Base-by-base conservation (phyloP, 2,797 vertebrate species). In the Micrastur ruficollis region DNA sequence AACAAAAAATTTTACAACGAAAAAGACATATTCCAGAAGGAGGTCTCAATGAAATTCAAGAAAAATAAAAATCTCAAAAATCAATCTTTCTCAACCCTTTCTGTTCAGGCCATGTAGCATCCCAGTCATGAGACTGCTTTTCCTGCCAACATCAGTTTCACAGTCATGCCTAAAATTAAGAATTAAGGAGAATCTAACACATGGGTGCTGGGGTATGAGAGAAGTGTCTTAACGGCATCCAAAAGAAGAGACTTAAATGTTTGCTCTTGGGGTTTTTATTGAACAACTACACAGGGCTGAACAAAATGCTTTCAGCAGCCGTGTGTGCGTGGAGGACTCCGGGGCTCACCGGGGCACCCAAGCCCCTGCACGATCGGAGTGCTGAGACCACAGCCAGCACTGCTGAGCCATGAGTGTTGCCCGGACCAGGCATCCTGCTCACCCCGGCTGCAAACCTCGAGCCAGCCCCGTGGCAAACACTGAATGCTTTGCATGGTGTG, bases 391-490 rank as follows among this genome's bases (percentile, higher is more conserved):
- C 1, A 4, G 38, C 31, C 17, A 4, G 38, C 73, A 9, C 27
- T 7, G 0, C 36, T 6, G 11, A 36, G 22, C 72, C 32, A 34
- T 5, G 31, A 16, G 18, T 0, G 2, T 1, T 22, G 12, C 47
- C 62, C 9, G 66, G 19, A 44, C 15, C 2, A 0, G 13, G 29
- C 9, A 2, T 19, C 68, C 82, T 15, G 16, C 34, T 42, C 7
- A 0, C 3, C 32, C 61, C 53, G 3, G 2, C 46, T 20, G 23
- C 22, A 18, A 58, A 44, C 17, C n/a, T 10, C 9, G 0, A 5
- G 12, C 27, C 73, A 56, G 42, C 12, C 36, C n/a, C 2, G 0
- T 11, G 6, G 16, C 59, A 18, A 38, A 49, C 16, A 8, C 19
- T 0, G 12, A 20, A 11, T 6, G 20, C 25, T 49, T 15, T 8